These are phyloP conservation scores for Montipora foliosa DNA, from an alignment of 64 coral and sea anemone species.

Conservation along the genomic window DNA sequence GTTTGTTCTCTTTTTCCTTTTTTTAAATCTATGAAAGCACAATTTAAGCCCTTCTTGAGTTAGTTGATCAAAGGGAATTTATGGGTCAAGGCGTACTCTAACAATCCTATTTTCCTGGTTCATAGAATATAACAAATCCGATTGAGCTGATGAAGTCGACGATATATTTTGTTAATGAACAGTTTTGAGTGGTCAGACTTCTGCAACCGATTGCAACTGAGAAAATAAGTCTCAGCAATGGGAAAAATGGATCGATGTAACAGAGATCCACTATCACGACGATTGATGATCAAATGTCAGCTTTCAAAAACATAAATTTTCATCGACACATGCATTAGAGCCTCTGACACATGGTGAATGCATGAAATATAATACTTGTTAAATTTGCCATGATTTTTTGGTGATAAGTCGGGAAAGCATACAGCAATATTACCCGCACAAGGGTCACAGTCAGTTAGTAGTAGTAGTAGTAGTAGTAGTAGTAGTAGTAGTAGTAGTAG, in stretches of 20 bases:
- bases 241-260: neutral
- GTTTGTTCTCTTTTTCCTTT: neutral
- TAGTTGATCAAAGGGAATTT: neutral
- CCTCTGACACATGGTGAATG: neutral
- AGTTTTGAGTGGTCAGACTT: neutral
- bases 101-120: constrained; percentile 6
- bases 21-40: neutral
- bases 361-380: neutral
- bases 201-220: neutral
- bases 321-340: neutral
- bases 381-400: neutral
- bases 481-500: no score
- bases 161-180: neutral
- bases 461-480: no score
- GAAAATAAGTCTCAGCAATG: neutral
- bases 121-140: constrained; percentile 37
- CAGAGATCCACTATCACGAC: neutral
- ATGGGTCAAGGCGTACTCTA: neutral
- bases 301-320: neutral
- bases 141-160: constrained; percentile 1
- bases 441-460: no score
- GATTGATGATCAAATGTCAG: neutral
- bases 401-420: no score
- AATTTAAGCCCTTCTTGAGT: neutral
- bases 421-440: no score